Evolutionary conservation across 2,797 vertebrate genomes (phyloP), one percentile per base, ranked within the genome.

Genomic region (Pseudopleuronectes americanus): DNA sequence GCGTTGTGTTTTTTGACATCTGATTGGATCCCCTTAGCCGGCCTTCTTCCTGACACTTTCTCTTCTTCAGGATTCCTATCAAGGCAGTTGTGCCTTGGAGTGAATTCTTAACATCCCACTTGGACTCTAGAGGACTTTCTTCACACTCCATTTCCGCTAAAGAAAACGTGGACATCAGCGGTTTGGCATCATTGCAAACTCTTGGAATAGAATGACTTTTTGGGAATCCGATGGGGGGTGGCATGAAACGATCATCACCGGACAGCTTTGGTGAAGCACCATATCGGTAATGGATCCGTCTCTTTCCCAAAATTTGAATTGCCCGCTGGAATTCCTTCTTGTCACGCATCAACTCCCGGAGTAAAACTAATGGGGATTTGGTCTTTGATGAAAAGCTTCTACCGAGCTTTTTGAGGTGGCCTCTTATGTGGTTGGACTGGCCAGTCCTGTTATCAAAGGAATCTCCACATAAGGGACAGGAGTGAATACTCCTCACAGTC

Each of bases 51-150:
- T 97, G 97, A 87, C 96, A 95, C 82, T 96, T 97, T 90, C 97
- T 97, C 92, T 96, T 97, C 94, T 99, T 99, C 83, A 99, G 93
- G 89, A 99, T 97, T 93, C 98, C 97, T 93, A 99, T 97, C 90
- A 99, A 94, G 89, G 97, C 97, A 84, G 95, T 95, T 19, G 96
- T 96, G 86, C 96, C 94, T 4, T 96, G 95, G 71, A 97, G 95
- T 57, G 91, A 94, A 89, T 94, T 94, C 94, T 94, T 96, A 54
- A 92, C 94, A 89, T 92, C 93, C 64, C 88, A 87, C 87, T 95
- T 95, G 74, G 92, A 83, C 83, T 96, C 96, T 79, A 93, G 89
- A 90, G 89, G 95, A 89, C 94, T 94, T 83, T 92, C 95, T 75
- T 96, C 92, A 77, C 95, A 95, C 89, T 90, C 90, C 79, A 94